A percentile compares a stretch with the other conserved stretches of the same genome.
These are phyloP conservation scores for Megaustenia siamemsis DNA, from an alignment of 2,888 invertebrate genomes.

Conservation along the genomic window DNA sequence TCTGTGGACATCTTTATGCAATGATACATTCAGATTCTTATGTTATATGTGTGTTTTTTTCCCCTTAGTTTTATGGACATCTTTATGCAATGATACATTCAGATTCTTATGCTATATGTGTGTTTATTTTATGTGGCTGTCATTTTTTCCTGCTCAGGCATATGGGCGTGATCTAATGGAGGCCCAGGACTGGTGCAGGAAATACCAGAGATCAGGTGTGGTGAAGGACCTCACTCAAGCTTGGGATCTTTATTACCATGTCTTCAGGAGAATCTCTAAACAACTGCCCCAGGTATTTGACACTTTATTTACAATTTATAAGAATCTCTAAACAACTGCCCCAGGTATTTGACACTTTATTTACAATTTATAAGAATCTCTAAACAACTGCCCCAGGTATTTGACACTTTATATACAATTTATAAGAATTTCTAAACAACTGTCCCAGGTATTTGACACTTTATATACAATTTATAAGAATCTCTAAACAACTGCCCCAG, in stretches of 20 bases:
- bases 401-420: too few species aligned
- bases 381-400: too few species aligned
- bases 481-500: too few species aligned
- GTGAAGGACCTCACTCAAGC: slow-evolving; percentile 97
- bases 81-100: too few species aligned
- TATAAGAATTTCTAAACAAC: too few species aligned
- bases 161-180: slow-evolving; percentile 96
- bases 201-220: slow-evolving; percentile 90
- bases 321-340: not conserved
- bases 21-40: too few species aligned
- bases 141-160: slow-evolving; percentile 82
- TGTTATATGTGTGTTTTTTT: too few species aligned
- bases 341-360: not conserved
- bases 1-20: too few species aligned
- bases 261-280: slow-evolving; percentile 96
- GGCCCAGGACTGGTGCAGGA: slow-evolving; percentile 96
- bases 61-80: too few species aligned
- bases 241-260: slow-evolving; percentile 99
- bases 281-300: slow-evolving; percentile 87
- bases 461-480: not conserved
- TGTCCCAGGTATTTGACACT: not conserved
- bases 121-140: not conserved
- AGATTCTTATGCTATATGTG: too few species aligned
- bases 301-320: not conserved
- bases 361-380: too few species aligned